phyloP scores from a whole-genome alignment of 30 jellyfish, hydroid and myxozoan species.

The Sanderia malayensis region DNA sequence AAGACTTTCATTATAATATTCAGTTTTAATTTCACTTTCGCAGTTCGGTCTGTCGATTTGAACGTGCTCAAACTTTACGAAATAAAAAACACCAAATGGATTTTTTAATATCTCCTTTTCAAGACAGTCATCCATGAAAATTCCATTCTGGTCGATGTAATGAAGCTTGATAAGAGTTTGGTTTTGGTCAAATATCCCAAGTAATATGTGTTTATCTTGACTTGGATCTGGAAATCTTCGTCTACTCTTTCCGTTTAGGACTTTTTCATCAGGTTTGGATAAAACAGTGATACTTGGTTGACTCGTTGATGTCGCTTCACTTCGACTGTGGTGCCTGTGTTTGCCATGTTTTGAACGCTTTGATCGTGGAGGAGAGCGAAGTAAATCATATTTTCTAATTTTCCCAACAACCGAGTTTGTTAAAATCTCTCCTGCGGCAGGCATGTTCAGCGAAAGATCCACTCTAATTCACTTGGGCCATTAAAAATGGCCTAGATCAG shows the following conservation, averaged over 20 bases:
- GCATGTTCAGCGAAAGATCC: conserved; percentile 24
- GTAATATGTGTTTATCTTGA: conserved; percentile 68
- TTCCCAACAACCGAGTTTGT: conserved; percentile 9
- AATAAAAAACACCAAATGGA: conserved; percentile 43
- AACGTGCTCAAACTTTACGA: conserved; percentile 35
- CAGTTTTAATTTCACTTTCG: conserved; percentile 22
- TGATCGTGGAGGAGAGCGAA: conserved; percentile 47
- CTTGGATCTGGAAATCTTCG: conserved; percentile 82
- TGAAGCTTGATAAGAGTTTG: conserved; percentile 47
- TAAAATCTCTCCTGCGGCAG: conserved; percentile 35
- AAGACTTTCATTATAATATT: conserved; percentile 12
- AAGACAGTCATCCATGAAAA: conserved; percentile 31
- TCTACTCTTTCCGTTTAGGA: conserved; percentile 69
- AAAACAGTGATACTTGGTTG: conserved; percentile 44
- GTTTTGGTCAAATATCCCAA: conserved; percentile 61
- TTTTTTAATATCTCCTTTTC: conserved; percentile 37
- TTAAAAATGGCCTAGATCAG: too few relatives aligned
- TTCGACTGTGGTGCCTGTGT: conserved; percentile 15
- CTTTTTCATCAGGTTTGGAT: conserved; percentile 64
- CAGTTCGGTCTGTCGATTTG: conserved; percentile 46
- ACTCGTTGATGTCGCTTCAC: conserved; percentile 26
- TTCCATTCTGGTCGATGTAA: conserved; percentile 40
- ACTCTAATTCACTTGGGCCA: too few relatives aligned
- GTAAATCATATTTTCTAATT: conserved; percentile 16
- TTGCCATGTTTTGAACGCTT: conserved; percentile 39